phyloP scores from a whole-genome alignment of 2,113 vertebrate species.

The Eptesicus fuscus region DNA sequence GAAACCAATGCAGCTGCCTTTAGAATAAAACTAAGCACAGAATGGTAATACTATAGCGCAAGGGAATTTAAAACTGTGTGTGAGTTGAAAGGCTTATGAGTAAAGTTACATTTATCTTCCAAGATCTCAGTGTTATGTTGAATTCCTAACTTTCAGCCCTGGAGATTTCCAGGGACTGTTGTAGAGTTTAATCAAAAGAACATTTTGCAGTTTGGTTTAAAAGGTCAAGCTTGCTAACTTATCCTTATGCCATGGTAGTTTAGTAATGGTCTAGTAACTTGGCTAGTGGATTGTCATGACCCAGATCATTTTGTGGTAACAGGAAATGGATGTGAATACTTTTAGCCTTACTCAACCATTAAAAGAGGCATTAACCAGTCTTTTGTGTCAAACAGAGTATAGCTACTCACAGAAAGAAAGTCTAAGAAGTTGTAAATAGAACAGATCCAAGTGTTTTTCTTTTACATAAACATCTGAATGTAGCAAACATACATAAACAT shows the following conservation, averaged over 20 bases:
- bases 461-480: neutral
- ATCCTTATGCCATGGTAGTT: slow-evolving; percentile 58
- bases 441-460: neutral
- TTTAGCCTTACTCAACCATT: slow-evolving; percentile 63
- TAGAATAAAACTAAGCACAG: slow-evolving; percentile 45
- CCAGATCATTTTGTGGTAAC: slow-evolving; percentile 59
- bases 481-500: neutral
- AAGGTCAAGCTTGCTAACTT: slow-evolving; percentile 74
- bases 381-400: slow-evolving; percentile 21
- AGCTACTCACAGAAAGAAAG: neutral
- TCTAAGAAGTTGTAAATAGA: neutral
- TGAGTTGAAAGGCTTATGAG: slow-evolving; percentile 63
- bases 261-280: slow-evolving; percentile 72
- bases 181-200: slow-evolving; percentile 72
- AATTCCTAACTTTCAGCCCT: slow-evolving; percentile 65
- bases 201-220: slow-evolving; percentile 72
- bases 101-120: slow-evolving; percentile 69
- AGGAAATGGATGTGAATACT: slow-evolving; percentile 64
- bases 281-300: slow-evolving; percentile 60
- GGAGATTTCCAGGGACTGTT: slow-evolving; percentile 52
- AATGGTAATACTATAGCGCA: slow-evolving; percentile 62
- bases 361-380: slow-evolving; percentile 43
- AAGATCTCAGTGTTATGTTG: slow-evolving; percentile 67
- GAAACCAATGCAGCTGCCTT: slow-evolving; percentile 52
- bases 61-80: slow-evolving; percentile 54